phyloP scores from a whole-genome alignment of 1,140 invertebrate species.

The Tyrophagus putrescentiae region DNA sequence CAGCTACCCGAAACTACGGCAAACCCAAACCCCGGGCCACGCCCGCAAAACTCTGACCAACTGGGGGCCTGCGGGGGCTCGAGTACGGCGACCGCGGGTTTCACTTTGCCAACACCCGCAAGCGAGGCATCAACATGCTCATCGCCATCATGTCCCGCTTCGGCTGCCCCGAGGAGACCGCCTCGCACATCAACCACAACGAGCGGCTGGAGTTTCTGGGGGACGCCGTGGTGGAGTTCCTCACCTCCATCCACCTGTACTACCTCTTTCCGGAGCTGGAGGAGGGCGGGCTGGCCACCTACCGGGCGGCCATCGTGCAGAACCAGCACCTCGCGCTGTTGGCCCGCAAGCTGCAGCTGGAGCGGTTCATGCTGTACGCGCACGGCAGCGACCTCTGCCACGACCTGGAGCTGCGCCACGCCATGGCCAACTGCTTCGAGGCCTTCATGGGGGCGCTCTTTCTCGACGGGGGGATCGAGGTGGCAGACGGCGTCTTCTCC shows the following conservation, averaged over 20 bases:
- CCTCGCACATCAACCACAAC: conserved; percentile 88
- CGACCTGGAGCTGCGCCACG: conserved; percentile 81
- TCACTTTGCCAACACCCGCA: conserved; percentile 81
- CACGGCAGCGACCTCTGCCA: conserved; percentile 95
- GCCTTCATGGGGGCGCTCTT: conserved; percentile 91
- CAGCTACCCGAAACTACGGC: conserved; percentile 81
- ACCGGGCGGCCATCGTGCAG: conserved; percentile 72
- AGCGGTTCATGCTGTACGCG: conserved; percentile 91
- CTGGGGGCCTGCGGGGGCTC: conserved; percentile 83
- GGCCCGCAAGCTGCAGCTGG: conserved; percentile 75
- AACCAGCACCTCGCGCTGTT: conserved; percentile 94
- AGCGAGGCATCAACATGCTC: conserved; percentile 88
- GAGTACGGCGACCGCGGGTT: conserved; percentile 86
- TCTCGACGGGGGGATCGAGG: conserved; percentile 75
- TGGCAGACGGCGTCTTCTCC: conserved; percentile 64
- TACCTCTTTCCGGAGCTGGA: conserved; percentile 91
- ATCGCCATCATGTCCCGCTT: conserved; percentile 92
- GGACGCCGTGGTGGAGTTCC: conserved; percentile 93
- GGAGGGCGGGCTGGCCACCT: conserved; percentile 92
- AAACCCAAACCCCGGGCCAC: conserved; percentile 87
- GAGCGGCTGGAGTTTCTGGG: conserved; percentile 93
- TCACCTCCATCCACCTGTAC: conserved; percentile 85
- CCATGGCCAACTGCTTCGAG: conserved; percentile 99
- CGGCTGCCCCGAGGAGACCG: conserved; percentile 68
- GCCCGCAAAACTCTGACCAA: conserved; percentile 88